phyloP scores from a whole-genome alignment of 2,113 vertebrate genomes.

The Anguilla japonica region DNA sequence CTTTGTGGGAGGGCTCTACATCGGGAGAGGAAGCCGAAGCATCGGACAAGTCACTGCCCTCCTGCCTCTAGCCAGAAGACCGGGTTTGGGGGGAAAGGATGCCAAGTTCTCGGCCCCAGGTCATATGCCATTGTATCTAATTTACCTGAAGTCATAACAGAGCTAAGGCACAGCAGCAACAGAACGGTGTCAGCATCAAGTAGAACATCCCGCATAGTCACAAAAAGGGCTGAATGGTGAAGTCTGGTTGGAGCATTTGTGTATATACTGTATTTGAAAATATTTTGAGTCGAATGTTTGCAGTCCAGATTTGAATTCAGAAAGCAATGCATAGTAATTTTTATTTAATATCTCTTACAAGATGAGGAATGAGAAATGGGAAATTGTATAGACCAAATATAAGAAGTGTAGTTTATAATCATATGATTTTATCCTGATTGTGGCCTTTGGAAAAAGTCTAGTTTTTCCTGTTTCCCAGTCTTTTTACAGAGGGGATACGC shows the following conservation, averaged over 20 bases:
- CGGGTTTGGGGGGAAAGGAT: slow-evolving; percentile 30
- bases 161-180: slow-evolving; percentile 20
- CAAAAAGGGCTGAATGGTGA: slow-evolving; percentile 40
- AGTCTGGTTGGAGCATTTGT: background rate
- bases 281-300: slow-evolving; percentile 26
- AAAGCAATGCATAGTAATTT: slow-evolving; percentile 39
- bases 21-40: slow-evolving; percentile 27
- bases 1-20: slow-evolving; percentile 49
- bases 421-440: slow-evolving; percentile 40
- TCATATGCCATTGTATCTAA: slow-evolving; percentile 32
- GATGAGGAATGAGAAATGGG: slow-evolving; percentile 26
- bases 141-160: slow-evolving; percentile 35
- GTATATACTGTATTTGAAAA: background rate
- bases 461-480: slow-evolving; percentile 5
- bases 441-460: slow-evolving; percentile 31
- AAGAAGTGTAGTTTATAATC: slow-evolving; percentile 21
- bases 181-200: background rate
- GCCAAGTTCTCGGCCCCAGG: slow-evolving; percentile 36
- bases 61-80: slow-evolving; percentile 31
- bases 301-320: slow-evolving; percentile 30
- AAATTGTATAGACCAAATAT: slow-evolving; percentile 32
- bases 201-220: slow-evolving; percentile 30
- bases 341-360: slow-evolving; percentile 28
- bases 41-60: slow-evolving; percentile 52
- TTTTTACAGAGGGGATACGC: slow-evolving; percentile 11